Evolutionary conservation across 1,140 invertebrate genomes (phyloP), one percentile per base, ranked within the genome.

Genomic region (Caenorhabditis brenneri): DNA sequence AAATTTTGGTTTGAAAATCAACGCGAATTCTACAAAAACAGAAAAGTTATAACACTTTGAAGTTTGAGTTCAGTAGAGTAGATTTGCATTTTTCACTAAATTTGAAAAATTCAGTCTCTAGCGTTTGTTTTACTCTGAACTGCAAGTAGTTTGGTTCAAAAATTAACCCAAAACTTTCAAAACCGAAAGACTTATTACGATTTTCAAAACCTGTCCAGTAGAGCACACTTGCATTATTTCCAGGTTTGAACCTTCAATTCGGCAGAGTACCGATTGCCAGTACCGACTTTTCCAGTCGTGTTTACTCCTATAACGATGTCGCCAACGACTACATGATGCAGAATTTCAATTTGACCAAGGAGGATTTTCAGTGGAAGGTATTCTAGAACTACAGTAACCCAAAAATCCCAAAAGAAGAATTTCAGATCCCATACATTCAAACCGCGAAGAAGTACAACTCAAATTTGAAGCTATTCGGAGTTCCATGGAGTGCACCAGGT

Each of bases 241-340:
- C 33, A 83, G 82, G 82, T 16, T 27, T 80, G 1, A 49, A 55
- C 48, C 53, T 83, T n/a, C 42, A 81, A 36, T 39, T 84, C 46
- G 83, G 83, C 1, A 31, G 83, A 0, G 83, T 84, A 29, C 83
- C 83, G 0, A 84, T 84, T 1, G 83, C 51, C 2, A 49, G 33
- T 19, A 80, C 78, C 1, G 83, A 84, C 22, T 84, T 84, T 60
- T 84, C 83, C 9, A 27, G 29, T 10, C 24, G 42, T 7, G 74
- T 60, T n/a, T 84, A 84, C 74, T 60, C 33, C 22, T 84, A 84
- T 53, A 55, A 84, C 39, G 83, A 84, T 29, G 79, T 81, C 12
- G 36, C 53, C 10, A 31, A 55, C 1, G 83, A 84, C 33, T 46
- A 51, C 12, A 42, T 22, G 10, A 49, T 84, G 83, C 12, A 39